These are phyloP conservation scores for Nyctibius grandis DNA, from an alignment of 2,797 vertebrate species.

Conservation along the genomic window DNA sequence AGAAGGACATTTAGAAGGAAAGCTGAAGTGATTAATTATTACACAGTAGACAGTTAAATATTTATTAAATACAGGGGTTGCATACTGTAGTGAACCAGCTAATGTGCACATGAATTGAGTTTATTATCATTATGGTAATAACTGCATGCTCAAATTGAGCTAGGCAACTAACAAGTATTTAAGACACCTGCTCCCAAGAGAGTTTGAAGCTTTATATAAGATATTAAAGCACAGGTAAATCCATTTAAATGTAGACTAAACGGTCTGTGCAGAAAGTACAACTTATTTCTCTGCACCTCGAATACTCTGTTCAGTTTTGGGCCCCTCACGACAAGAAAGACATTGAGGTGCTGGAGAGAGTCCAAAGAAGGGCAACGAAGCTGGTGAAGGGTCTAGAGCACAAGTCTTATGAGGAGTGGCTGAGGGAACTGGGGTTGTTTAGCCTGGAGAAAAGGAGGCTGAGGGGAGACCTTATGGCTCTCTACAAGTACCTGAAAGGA, in stretches of 20 bases:
- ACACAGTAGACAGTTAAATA: slow-evolving; percentile 25
- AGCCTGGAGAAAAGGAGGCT: no score
- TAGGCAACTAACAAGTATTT: not conserved
- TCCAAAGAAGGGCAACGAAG: no score
- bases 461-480: no score
- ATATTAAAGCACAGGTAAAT: not conserved
- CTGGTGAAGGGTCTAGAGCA: no score
- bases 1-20: not conserved
- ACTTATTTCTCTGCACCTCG: no score
- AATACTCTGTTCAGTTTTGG: no score
- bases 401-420: no score
- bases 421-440: no score
- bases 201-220: not conserved
- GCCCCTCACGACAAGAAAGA: no score
- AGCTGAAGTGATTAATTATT: slow-evolving; percentile 44
- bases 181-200: not conserved
- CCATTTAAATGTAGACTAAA: not conserved
- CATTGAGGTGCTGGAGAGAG: no score
- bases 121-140: not conserved
- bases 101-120: not conserved
- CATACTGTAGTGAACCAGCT: not conserved
- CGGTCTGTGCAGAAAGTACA: not conserved
- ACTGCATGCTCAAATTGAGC: not conserved
- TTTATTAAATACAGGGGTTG: slow-evolving; percentile 20
- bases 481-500: no score